Conservation (phyloP, 2,888 invertebrate species). For the Drosophila acutilabella region DNA sequence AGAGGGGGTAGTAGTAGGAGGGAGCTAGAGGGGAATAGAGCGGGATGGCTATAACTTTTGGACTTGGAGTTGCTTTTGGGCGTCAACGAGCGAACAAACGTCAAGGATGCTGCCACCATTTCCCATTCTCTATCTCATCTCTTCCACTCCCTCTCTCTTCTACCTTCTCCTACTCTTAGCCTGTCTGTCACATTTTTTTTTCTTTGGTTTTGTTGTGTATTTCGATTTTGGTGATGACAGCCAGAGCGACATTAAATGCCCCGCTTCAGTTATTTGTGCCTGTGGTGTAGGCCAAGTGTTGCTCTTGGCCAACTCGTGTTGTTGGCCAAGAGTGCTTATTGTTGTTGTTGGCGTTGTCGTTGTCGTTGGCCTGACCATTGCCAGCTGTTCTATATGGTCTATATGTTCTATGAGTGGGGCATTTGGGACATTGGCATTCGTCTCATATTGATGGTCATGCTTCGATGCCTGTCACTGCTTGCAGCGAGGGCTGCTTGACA, state of each 20-base stretch:
- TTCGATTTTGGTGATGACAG: conserved; percentile 80
- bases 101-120: conserved; percentile 78
- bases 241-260: conserved; percentile 80
- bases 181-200: conserved; percentile 36
- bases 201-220: conserved; percentile 58
- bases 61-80: conserved; percentile 53
- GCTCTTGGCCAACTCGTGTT: conserved; percentile 25
- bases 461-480: conserved; percentile 12
- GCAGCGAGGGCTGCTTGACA: conserved; percentile 45
- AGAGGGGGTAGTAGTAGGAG: neutral
- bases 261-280: conserved; percentile 78
- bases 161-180: conserved; percentile 9
- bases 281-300: conserved; percentile 49
- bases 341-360: conserved; percentile 23
- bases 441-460: conserved; percentile 72
- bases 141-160: neutral
- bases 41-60: conserved; percentile 13
- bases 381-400: conserved; percentile 2
- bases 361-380: conserved; percentile 24
- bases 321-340: conserved; percentile 41
- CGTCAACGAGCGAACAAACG: conserved; percentile 80
- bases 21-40: conserved; percentile 12
- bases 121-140: conserved; percentile 36
- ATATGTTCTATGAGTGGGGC: conserved; percentile 24
- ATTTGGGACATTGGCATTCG: conserved; percentile 56